Evolutionary conservation across 1,140 invertebrate genomes (phyloP).

Genomic region (Lepidotrigona ventralis): DNA sequence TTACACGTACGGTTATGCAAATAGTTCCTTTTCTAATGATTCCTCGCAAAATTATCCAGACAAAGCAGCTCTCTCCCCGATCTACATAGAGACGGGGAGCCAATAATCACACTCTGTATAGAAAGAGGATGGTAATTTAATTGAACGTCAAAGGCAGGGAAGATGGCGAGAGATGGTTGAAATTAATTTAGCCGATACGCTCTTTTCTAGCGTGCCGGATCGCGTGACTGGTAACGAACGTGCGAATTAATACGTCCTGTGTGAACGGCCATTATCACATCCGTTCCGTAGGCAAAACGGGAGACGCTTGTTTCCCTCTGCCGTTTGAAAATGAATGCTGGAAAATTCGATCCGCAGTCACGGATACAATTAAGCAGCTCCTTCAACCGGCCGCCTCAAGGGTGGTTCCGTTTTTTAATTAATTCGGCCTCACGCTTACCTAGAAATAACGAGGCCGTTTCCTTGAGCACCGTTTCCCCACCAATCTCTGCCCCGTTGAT

Average conservation of each 20-base stretch:
- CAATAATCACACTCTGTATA: constrained; percentile 14
- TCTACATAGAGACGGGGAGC: neutral
- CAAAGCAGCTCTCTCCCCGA: neutral
- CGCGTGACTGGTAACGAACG: neutral
- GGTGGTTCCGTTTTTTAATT: constrained; percentile 45
- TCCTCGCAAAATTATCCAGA: neutral
- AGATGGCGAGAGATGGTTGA: neutral
- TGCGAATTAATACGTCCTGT: constrained; percentile 17
- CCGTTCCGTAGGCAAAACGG: neutral
- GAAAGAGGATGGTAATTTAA: constrained; percentile 23
- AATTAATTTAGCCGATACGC: constrained; percentile 41
- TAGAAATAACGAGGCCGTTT: constrained; percentile 48
- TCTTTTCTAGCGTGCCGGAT: neutral
- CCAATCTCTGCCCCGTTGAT: neutral
- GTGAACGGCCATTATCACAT: constrained; percentile 12
- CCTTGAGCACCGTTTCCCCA: constrained; percentile 16
- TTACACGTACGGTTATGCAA: neutral
- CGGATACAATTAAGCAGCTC: constrained; percentile 46
- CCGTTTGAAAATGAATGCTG: neutral
- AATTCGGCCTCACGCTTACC: constrained; percentile 44
- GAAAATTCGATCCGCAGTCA: constrained; percentile 41
- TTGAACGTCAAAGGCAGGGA: constrained; percentile 32
- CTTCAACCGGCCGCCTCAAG: constrained; percentile 22
- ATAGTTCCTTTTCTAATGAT: neutral
- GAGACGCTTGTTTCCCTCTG: neutral